Conservation (phyloP, 2,888 invertebrate species). For the Tinea semifulvella region DNA sequence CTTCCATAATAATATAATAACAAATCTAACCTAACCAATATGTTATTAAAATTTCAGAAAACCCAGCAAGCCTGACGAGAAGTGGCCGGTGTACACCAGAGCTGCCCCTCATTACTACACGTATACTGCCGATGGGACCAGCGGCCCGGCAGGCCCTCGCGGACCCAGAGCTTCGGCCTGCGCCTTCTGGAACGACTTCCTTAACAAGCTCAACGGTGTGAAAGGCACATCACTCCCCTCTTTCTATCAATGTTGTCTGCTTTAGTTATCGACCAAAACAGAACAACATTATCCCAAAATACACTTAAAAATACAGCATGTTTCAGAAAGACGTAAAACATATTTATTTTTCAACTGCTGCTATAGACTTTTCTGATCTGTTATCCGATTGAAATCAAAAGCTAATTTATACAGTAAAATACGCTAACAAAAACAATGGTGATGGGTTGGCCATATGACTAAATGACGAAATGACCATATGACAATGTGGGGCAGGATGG, state of each 20-base stretch:
- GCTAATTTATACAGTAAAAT: too few relatives aligned
- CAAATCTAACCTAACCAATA: too few relatives aligned
- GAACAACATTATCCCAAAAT: not conserved
- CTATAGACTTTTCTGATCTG: too few relatives aligned
- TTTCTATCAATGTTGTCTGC: slow-evolving; percentile 11
- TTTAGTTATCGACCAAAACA: slow-evolving; percentile 4
- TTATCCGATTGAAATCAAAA: too few relatives aligned
- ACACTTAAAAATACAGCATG: too few relatives aligned
- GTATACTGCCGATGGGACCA: slow-evolving; percentile 83
- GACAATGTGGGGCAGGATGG: too few relatives aligned
- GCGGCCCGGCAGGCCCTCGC: slow-evolving; percentile 68
- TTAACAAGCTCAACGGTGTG: slow-evolving; percentile 86
- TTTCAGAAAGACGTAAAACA: too few relatives aligned
- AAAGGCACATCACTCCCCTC: slow-evolving; percentile 18
- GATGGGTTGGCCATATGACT: too few relatives aligned
- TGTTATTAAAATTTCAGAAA: slow-evolving; percentile 56
- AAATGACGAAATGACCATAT: too few relatives aligned
- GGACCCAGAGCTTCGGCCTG: slow-evolving; percentile 88
- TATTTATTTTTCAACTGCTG: too few relatives aligned
- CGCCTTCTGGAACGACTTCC: slow-evolving; percentile 96
- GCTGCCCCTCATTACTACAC: slow-evolving; percentile 89
- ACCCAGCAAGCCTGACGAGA: slow-evolving; percentile 73
- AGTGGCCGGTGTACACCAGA: slow-evolving; percentile 90
- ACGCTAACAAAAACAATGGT: too few relatives aligned
- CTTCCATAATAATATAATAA: too few relatives aligned